phyloP scores from a whole-genome alignment of 1,140 invertebrate genomes.

The Brachionus rubens region DNA sequence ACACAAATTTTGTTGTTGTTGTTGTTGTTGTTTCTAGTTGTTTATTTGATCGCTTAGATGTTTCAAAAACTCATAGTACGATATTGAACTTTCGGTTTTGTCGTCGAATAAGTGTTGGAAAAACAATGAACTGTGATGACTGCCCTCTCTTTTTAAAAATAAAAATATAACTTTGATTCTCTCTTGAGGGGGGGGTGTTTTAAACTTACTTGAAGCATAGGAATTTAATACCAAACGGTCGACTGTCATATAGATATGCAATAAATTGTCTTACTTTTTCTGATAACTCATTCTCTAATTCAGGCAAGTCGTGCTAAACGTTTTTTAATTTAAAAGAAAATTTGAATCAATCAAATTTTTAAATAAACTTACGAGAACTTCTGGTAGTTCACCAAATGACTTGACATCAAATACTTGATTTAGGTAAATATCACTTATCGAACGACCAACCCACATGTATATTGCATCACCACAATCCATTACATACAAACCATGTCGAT shows the following conservation, averaged over 20 bases:
- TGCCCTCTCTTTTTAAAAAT: constrained; percentile 72
- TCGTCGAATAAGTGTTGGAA: constrained; percentile 88
- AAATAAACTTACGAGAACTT: constrained; percentile 65
- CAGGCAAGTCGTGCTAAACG: constrained; percentile 72
- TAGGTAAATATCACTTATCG: constrained; percentile 72
- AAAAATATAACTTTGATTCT: constrained; percentile 42
- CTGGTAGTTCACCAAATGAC: constrained; percentile 66
- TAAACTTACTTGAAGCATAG: constrained; percentile 33
- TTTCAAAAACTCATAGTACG: constrained; percentile 93
- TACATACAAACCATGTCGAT: constrained; percentile 82
- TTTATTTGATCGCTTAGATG: constrained; percentile 40
- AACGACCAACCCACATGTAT: constrained; percentile 80
- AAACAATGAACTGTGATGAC: constrained; percentile 74
- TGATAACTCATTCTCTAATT: constrained; percentile 72
- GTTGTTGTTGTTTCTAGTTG: neutral
- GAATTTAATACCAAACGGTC: constrained; percentile 70
- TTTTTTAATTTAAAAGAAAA: constrained; percentile 45
- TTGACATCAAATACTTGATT: constrained; percentile 70
- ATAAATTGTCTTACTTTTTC: constrained; percentile 76
- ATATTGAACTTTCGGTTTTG: constrained; percentile 82
- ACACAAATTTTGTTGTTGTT: no score
- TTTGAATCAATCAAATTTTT: neutral
- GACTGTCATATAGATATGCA: constrained; percentile 75
- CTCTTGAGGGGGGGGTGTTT: no score
- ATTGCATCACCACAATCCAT: constrained; percentile 81